Conservation (phyloP, 2,113 vertebrate genomes). For the Spheniscus mendiculus region DNA sequence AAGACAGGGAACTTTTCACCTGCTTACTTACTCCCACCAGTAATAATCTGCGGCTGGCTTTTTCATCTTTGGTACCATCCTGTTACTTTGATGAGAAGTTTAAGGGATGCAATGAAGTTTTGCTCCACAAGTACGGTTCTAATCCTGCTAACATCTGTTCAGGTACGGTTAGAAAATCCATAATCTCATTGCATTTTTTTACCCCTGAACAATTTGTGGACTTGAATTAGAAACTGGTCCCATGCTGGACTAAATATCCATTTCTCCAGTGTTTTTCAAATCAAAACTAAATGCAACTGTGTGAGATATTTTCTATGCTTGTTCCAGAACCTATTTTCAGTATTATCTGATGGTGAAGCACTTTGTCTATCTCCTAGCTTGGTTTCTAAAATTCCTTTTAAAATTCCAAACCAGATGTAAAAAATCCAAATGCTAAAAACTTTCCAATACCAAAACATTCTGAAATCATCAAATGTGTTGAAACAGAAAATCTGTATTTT, state of each 20-base stretch:
- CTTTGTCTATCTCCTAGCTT: neutral
- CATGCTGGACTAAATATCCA: neutral
- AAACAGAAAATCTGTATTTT: neutral
- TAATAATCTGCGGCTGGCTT: neutral
- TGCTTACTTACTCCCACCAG: neutral
- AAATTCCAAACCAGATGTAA: neutral
- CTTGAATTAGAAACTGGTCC: neutral
- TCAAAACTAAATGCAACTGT: neutral
- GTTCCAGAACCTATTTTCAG: neutral
- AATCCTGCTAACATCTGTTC: too few relatives aligned
- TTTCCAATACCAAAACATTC: neutral
- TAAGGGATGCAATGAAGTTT: neutral
- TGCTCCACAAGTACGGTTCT: neutral
- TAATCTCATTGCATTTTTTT: neutral
- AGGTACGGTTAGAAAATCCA: neutral
- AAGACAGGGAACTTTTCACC: neutral
- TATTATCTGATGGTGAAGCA: neutral
- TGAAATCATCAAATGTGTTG: neutral
- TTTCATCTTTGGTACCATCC: neutral
- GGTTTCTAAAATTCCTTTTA: neutral
- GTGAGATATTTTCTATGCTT: neutral
- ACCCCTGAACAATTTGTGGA: neutral
- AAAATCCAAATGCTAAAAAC: neutral
- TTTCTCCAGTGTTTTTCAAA: neutral
- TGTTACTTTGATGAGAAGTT: neutral